Base-by-base conservation (phyloP, 2,797 vertebrate species). In the Melanotaenia boesemani region DNA sequence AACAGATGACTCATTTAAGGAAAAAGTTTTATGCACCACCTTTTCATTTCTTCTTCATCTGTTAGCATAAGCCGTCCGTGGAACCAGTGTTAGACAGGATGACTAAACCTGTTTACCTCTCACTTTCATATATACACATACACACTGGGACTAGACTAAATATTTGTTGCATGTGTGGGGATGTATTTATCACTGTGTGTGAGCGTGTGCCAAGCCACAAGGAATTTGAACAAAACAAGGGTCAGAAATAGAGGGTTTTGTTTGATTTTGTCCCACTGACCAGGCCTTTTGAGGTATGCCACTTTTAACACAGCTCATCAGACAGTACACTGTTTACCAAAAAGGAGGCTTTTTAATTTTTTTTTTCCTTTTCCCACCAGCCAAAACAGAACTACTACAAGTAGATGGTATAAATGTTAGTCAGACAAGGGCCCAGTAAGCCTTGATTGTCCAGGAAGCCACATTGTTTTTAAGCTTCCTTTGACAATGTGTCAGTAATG, bases 41-140 rank as follows among this genome's bases (percentile, higher is more conserved):
- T 75, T 77, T 50, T 67, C 71, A 57, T 76, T 67, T 72, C 60
- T 56, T 58, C 73, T 44, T n/a, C 32, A 48, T 75, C 39, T 85
- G 79, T 76, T 80, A 76, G 82, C 48, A 39, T 75, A 88, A 91
- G 81, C 83, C 82, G 79, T 89, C 80, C 85, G 74, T 79, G 72
- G 79, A 87, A 84, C 78, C 10, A 48, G 74, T 39, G 22, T 83
- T 81, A 66, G 89, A 82, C 77, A 67, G 69, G 57, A 73, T 87
- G 80, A 90, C 89, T 89, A 80, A 80, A 86, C 67, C 60, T 87
- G 85, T 89, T 90, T 92, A 86, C 76, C 63, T 75, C 75, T 69
- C 59, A 52, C 50, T 78, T 86, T 72, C 6, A 15, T 63, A 72
- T 68, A 77, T 34, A 73, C 69, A 80, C 73, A 26, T 76, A 15